Percentiles rank a stretch among this genome's conserved stretches.
These are phyloP conservation scores for Dicycla oo DNA, from an alignment of 2,888 invertebrate genomes.

Conservation along the genomic window DNA sequence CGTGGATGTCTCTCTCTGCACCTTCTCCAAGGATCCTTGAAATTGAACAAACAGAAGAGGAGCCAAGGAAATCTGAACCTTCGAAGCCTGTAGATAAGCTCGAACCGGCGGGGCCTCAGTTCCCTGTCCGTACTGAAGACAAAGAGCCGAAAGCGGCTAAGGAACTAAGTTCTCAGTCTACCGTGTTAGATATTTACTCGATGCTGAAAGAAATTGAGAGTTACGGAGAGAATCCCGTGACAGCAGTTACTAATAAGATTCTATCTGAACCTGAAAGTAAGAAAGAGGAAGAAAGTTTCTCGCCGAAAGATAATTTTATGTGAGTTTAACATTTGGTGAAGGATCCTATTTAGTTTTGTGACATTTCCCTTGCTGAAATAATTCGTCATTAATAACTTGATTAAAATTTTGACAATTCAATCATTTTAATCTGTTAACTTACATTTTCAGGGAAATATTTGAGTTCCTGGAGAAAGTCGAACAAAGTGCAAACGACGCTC, in stretches of 20 bases:
- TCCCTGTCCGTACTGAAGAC: conserved; percentile 39
- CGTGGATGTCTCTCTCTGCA: conserved; percentile 88
- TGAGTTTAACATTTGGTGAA: conserved; percentile 71
- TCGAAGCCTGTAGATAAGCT: conserved; percentile 49
- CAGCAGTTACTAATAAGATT: conserved; percentile 68
- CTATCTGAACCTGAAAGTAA: conserved; percentile 69
- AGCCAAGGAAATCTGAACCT: conserved; percentile 50
- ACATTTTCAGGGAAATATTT: conserved; percentile 90
- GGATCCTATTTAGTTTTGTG: conserved; percentile 15
- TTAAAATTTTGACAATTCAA: background rate
- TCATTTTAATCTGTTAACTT: background rate
- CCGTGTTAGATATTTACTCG: conserved; percentile 88
- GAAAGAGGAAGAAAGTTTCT: conserved; percentile 71
- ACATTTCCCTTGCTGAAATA: background rate
- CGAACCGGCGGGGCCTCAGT: conserved; percentile 43
- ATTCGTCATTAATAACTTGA: background rate
- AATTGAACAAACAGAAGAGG: conserved; percentile 66
- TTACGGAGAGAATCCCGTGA: conserved; percentile 84
- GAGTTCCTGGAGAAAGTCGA: conserved; percentile 92
- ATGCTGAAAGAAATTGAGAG: conserved; percentile 89
- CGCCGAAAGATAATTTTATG: conserved; percentile 86
- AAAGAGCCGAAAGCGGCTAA: conserved; percentile 69
- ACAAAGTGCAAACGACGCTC: conserved; percentile 87
- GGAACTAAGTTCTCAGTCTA: conserved; percentile 80
- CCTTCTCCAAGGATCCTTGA: conserved; percentile 81